Evolutionary conservation across 2,113 vertebrate species (phyloP), one percentile per base, ranked within the genome.

Genomic region (Triplophysa rosa): DNA sequence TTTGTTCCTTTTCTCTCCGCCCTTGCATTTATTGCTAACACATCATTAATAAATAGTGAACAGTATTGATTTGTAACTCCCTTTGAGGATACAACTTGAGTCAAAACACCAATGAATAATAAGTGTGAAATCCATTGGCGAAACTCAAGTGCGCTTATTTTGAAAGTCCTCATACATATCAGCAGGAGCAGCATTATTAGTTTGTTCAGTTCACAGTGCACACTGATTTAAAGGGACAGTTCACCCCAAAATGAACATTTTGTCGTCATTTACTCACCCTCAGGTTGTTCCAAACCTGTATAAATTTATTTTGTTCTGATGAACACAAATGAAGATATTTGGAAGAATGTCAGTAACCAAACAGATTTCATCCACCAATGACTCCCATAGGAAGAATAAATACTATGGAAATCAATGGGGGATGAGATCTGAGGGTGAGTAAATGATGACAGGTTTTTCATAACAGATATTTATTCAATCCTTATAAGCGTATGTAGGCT

Each of bases 31-130:
- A 72, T 68, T 54, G 52, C 52, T 78, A 65, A 74, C 63, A 45
- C 21, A 13, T 42, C 56, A 56, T 47, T 82, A 77, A 71, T 84
- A 67, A 70, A 68, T 82, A 66, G 29, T 26, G 42, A 37, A 59
- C 19, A 19, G 23, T 58, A 79, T 64, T 67, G 78, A 64, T 61
- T 26, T 59, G 40, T 21, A 7, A 5, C 23, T 40, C 54, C 49
- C 40, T 10, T 61, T 68, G 33, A 71, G 76, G 52, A 79, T 49
- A 29, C 62, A 80, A 79, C 33, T n/a, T 9, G 29, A 45, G 65
- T 65, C 47, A 66, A 79, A 80, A 59, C 56, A 77, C 23, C 77
- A 58, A 73, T 26, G 67, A 77, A 80, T 83, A 85, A 81, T 83
- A 83, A 75, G 79, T 66, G 72, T 45, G 24, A 56, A 40, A 66